Base-by-base conservation (phyloP, 2,888 invertebrate genomes). In the Pyrochroa serraticornis region DNA sequence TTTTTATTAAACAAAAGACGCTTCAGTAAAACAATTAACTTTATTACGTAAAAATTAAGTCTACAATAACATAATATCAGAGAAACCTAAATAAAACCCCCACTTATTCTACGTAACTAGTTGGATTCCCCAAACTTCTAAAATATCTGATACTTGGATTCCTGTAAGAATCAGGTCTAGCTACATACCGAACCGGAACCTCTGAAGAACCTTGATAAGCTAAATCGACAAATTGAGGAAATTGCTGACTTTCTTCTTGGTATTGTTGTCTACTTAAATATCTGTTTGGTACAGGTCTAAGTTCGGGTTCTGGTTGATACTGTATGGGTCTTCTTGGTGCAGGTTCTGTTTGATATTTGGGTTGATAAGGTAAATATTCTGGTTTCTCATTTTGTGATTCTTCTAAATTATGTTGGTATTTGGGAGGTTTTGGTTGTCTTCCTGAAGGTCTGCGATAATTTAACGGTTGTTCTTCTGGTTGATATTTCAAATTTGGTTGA, bases 101-200 rank as follows among this genome's bases (percentile, higher is more conserved):
- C 33, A 34, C 44, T 14, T 53, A 53, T 46, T 46, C 46, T 46
- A 45, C 45, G 42, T 45, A 53, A 46, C 53, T 46, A 22, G 31
- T n/a, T 5, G 53, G 53, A 41, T 32, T 41, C 32, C 41, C 46
- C 46, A 53, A 53, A 46, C 46, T 45, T 39, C 53, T 45, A 41
- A 46, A 53, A 46, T 22, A 53, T 39, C 53, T 53, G 46, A 46
- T 46, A 39, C 46, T 46, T 43, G 53, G 41, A 53, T 46, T 53
- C 46, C 53, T 53, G 53, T 53, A 53, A 46, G 53, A 53, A 53
- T 46, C 45, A 46, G 48, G 43, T 53, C 47, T 41, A 14, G 46
- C 41, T 46, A 41, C 46, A 6, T 53, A 35, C 43, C 48, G 41
- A 3, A 58, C 48, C 8, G 58, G 42, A 7, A 33, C 41, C 35